These are phyloP conservation scores for Odontamblyopus lacepedii DNA, from an alignment of 2,797 vertebrate species.

Conservation along the genomic window DNA sequence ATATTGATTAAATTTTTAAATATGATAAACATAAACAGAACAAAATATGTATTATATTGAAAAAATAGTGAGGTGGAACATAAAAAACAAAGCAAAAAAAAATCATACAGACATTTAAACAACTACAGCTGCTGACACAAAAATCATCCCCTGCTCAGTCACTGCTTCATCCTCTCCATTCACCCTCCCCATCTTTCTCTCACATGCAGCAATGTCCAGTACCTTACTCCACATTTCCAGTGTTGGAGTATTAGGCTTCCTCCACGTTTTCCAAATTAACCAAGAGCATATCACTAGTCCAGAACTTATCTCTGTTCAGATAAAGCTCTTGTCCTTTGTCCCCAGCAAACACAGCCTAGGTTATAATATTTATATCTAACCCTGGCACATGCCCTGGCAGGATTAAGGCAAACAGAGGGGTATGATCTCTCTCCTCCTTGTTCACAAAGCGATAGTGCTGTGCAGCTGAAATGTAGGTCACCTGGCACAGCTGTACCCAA, in stretches of 20 bases:
- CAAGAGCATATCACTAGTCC: neutral
- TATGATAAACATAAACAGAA: too few relatives aligned
- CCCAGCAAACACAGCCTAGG: too few relatives aligned
- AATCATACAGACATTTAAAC: too few relatives aligned
- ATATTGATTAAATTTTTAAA: too few relatives aligned
- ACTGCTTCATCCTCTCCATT: neutral
- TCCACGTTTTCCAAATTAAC: neutral
- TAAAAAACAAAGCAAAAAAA: too few relatives aligned
- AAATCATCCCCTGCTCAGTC: neutral
- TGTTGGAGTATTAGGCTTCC: neutral
- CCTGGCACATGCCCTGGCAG: slow-evolving; percentile 3
- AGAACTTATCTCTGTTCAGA: neutral
- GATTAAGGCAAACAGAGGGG: slow-evolving; percentile 22
- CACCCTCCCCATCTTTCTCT: neutral
- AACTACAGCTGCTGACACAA: neutral
- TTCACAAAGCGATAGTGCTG: slow-evolving; percentile 44
- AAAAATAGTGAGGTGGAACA: too few relatives aligned
- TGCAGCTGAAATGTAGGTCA: slow-evolving; percentile 65
- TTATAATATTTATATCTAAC: neutral
- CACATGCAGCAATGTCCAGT: neutral
- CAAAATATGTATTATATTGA: too few relatives aligned
- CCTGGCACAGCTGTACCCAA: slow-evolving; percentile 16
- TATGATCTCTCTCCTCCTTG: slow-evolving; percentile 51
- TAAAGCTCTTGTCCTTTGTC: neutral
- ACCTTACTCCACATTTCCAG: neutral